These are phyloP conservation scores for Campaea margaritaria DNA, from an alignment of 2,888 invertebrate genomes.

Conservation along the genomic window DNA sequence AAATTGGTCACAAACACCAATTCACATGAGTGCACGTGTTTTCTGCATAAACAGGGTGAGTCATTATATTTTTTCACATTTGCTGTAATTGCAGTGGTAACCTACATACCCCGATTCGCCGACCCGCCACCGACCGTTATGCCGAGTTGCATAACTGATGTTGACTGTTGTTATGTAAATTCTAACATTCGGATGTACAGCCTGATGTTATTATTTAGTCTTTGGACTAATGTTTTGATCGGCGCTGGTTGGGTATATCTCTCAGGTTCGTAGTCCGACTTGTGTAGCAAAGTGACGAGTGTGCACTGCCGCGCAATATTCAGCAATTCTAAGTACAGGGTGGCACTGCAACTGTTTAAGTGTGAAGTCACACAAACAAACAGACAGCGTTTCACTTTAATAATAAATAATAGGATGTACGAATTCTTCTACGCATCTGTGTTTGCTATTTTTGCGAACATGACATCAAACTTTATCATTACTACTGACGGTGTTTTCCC, in stretches of 20 bases:
- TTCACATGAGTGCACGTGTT: not conserved
- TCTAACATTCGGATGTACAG: constrained; percentile 8
- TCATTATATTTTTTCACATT: constrained; percentile 20
- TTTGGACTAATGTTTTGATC: constrained; percentile 4
- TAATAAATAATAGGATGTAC: too few species aligned
- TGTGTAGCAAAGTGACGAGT: not conserved
- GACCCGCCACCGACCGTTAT: constrained; percentile 16
- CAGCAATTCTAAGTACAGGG: too few species aligned
- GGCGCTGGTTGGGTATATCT: constrained; percentile 5
- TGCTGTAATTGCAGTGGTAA: constrained; percentile 24
- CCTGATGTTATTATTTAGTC: not conserved
- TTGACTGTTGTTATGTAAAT: constrained; percentile 37
- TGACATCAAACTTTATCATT: too few species aligned
- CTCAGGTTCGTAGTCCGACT: not conserved
- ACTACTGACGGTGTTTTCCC: constrained; percentile 3
- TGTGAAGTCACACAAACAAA: too few species aligned
- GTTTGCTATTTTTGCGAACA: too few species aligned
- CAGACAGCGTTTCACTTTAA: too few species aligned
- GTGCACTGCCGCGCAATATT: not conserved
- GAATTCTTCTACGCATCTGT: too few species aligned
- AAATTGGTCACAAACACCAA: not conserved
- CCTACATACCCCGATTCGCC: constrained; percentile 38
- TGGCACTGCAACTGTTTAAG: too few species aligned
- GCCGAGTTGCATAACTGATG: constrained; percentile 26
- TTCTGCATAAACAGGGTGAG: constrained; percentile 6